phyloP scores from a whole-genome alignment of 1,140 invertebrate species.

The Hylaeus anthracinus region DNA sequence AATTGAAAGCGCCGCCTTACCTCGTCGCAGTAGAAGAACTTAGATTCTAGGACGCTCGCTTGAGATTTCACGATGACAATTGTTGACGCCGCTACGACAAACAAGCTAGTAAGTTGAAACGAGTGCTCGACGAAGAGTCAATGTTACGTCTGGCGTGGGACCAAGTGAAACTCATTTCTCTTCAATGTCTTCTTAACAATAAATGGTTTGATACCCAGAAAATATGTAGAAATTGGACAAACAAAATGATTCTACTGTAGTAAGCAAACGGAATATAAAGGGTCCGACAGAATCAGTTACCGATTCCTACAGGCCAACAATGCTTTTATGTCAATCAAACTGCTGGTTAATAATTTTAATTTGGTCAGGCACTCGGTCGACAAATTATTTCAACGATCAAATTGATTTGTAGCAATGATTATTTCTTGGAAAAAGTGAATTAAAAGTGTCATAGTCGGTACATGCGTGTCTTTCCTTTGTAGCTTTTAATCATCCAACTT shows the following conservation, averaged over 20 bases:
- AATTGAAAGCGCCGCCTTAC: constrained; percentile 63
- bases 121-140: not conserved
- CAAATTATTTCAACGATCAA: constrained; percentile 7
- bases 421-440: no score
- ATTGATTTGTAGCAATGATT: no score
- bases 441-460: no score
- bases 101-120: not conserved
- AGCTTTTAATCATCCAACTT: no score
- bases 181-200: not conserved
- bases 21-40: constrained; percentile 58
- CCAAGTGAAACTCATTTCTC: not conserved
- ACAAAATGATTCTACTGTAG: not conserved
- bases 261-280: not conserved
- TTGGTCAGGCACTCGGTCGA: not conserved
- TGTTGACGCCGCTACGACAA: constrained; percentile 14
- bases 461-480: no score
- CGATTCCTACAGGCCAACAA: not conserved
- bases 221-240: not conserved
- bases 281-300: not conserved
- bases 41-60: constrained; percentile 45
- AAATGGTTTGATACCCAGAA: no score
- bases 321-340: not conserved
- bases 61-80: constrained; percentile 26
- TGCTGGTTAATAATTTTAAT: constrained; percentile 3
- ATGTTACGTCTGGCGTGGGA: not conserved